Base-by-base conservation (phyloP, 2,113 vertebrate genomes). In the Bolborhynchus lineola region DNA sequence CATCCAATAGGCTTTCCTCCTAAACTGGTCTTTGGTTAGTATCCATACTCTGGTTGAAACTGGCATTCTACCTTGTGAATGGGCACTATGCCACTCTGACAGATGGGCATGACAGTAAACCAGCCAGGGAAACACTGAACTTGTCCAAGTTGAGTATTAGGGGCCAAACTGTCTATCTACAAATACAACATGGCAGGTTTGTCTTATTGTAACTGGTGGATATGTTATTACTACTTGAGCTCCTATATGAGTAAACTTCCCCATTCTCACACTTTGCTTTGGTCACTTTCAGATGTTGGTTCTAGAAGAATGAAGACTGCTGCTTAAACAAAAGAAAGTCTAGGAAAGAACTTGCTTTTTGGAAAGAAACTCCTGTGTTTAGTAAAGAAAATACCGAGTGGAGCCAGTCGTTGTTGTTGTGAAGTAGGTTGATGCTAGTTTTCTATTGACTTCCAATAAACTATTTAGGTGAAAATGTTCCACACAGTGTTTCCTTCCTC, bases 81-180 rank as follows among this genome's bases (percentile, higher is more conserved):
- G 96, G 98, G 98, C 97, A 86, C 11, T 13, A 13, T 93, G 98
- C 98, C 98, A 98, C 86, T 80, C 64, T 57, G 93, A 96, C 98
- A 98, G 98, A 98, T 98, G 98, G 98, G 79, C 72, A 85, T 83
- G 95, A 96, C 83, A 88, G 76, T 93, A 90, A 92, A 92, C 86
- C 78, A 96, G 97, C 96, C 97, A 97, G 97, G 93, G 97, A 97
- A 88, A 92, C 90, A 95, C 96, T 98, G 93, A 81, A 80, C 96
- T 96, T 64, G 50, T 97, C 95, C 97, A 97, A 94, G 89, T 89
- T 74, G 93, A 94, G 82, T 94, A 80, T 95, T 88, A 81, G 96
- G 90, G 96, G 89, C 92, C 89, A 71, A 92, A 80, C 68, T 76
- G 80, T 94, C 93, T 95, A 77, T 94, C 90, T 82, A 89, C 71